These are phyloP conservation scores for Porites rus DNA, from an alignment of 92 coral and sea anemone genomes.

Conservation along the genomic window DNA sequence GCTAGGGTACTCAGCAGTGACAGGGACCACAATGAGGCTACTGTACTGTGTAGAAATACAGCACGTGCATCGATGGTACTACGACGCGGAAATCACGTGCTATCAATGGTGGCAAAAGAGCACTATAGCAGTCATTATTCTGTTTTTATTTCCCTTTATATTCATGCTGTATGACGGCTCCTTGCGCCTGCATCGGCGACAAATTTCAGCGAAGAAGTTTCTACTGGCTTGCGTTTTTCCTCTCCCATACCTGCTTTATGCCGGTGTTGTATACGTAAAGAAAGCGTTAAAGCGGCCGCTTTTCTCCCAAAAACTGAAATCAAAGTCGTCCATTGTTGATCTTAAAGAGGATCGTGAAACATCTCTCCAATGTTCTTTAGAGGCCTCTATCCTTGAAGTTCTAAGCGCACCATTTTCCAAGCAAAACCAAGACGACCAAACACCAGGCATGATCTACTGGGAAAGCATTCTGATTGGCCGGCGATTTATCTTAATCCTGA, in stretches of 20 bases:
- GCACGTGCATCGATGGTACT: slow-evolving; percentile 41
- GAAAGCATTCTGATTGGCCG: slow-evolving; percentile 64
- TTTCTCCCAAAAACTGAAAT: neutral
- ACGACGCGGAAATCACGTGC: slow-evolving; percentile 52
- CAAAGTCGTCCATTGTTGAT: neutral
- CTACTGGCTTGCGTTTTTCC: slow-evolving; percentile 47
- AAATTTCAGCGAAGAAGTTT: slow-evolving; percentile 26
- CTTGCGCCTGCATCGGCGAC: slow-evolving; percentile 31
- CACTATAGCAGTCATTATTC: neutral
- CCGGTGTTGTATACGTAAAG: neutral
- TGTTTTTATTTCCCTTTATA: slow-evolving; percentile 50
- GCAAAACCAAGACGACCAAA: neutral
- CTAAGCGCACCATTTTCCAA: slow-evolving; percentile 52
- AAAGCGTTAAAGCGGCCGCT: neutral
- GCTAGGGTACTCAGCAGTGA: slow-evolving; percentile 57
- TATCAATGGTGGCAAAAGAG: slow-evolving; percentile 51
- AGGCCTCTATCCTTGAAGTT: slow-evolving; percentile 32
- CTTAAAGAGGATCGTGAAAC: neutral
- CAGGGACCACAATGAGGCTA: slow-evolving; percentile 43
- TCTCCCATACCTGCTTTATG: slow-evolving; percentile 35
- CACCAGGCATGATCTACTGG: slow-evolving; percentile 53
- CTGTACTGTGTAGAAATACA: slow-evolving; percentile 45
- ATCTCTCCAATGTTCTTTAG: neutral
- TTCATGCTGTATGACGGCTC: slow-evolving; percentile 34
- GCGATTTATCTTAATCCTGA: slow-evolving; percentile 48